A percentile compares a stretch with the other conserved stretches of the same genome.
phyloP scores from a whole-genome alignment of 2,113 vertebrate species.

The Festucalex cinctus region DNA sequence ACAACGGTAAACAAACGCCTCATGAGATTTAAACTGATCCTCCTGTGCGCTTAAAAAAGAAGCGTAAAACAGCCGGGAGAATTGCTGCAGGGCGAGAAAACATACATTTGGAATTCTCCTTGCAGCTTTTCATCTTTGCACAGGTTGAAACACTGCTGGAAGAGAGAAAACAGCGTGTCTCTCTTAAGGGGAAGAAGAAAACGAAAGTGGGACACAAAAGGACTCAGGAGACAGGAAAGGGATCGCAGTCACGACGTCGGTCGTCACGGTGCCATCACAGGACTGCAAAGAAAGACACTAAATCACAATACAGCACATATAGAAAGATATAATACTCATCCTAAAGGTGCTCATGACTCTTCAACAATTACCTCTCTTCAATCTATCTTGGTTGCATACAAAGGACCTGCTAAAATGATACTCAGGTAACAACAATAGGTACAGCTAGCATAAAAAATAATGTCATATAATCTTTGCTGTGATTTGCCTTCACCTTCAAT shows the following conservation, averaged over 20 bases:
- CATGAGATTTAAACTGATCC: conserved; percentile 21
- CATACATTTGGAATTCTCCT: conserved; percentile 11
- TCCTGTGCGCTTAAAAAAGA: conserved; percentile 2
- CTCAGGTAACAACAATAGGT: too few species aligned
- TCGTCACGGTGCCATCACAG: conserved; percentile 45
- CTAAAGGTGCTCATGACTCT: too few species aligned
- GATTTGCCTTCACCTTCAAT: too few species aligned
- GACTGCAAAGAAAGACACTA: neutral
- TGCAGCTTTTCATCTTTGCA: conserved; percentile 36
- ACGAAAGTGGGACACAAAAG: conserved; percentile 36
- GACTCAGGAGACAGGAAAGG: conserved; percentile 34
- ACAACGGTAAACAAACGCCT: conserved; percentile 22
- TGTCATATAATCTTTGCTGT: too few species aligned
- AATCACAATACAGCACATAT: too few species aligned
- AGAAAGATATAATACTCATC: too few species aligned
- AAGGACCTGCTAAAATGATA: too few species aligned
- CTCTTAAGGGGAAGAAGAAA: neutral
- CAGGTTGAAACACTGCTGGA: conserved; percentile 13
- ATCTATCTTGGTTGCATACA: too few species aligned
- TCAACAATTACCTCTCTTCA: too few species aligned
- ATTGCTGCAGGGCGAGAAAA: conserved; percentile 12
- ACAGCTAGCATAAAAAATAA: too few species aligned
- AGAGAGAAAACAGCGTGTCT: conserved; percentile 14
- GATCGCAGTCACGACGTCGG: conserved; percentile 48
- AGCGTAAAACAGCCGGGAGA: conserved; percentile 8